Conservation (phyloP, 2,888 invertebrate species). For the Tiliacea citrago region DNA sequence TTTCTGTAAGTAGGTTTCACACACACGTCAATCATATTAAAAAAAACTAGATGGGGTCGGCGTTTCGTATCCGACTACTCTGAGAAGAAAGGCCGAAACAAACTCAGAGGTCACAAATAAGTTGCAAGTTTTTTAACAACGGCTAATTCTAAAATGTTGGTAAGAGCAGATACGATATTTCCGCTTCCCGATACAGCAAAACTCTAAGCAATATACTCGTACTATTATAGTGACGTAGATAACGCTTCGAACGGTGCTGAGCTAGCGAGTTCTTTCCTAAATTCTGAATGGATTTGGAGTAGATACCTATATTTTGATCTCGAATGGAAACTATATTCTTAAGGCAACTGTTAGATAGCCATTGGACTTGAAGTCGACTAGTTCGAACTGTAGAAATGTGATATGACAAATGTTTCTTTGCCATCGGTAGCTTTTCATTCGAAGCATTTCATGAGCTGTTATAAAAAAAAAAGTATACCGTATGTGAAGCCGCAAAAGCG, state of each 20-base stretch:
- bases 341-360: background rate
- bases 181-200: background rate
- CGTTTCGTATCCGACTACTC: too few species aligned
- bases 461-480: background rate
- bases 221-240: constrained; percentile 6
- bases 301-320: constrained; percentile 6
- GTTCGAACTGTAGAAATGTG: background rate
- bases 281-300: constrained; percentile 10
- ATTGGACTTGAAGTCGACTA: background rate
- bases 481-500: constrained; percentile 27
- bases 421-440: background rate
- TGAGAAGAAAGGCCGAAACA: too few species aligned
- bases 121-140: too few species aligned
- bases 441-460: background rate
- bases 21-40: too few species aligned
- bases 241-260: constrained; percentile 6
- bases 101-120: too few species aligned
- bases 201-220: background rate
- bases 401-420: background rate
- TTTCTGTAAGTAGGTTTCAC: too few species aligned
- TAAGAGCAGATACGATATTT: background rate
- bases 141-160: background rate
- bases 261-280: constrained; percentile 10
- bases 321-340: constrained; percentile 13
- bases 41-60: too few species aligned